Conservation (phyloP, 2,113 vertebrate species). For the Mustelus asterias region DNA sequence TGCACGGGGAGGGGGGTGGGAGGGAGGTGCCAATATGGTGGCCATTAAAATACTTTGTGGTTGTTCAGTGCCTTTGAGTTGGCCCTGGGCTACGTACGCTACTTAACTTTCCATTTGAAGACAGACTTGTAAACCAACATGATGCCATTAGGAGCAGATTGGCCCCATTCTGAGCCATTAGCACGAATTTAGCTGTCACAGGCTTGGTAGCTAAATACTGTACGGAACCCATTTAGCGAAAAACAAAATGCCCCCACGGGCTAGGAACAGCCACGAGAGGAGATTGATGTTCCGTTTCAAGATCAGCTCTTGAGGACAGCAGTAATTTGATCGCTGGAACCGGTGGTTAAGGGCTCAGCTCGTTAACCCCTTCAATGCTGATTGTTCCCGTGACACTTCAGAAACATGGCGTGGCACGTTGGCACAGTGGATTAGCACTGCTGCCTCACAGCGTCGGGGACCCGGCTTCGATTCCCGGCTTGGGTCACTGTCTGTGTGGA, state of each 20-base stretch:
- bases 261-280: not conserved
- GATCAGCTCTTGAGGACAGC: not conserved
- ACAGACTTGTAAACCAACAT: conserved; percentile 22
- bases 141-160: conserved; percentile 32
- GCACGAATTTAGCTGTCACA: conserved; percentile 26
- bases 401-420: no score
- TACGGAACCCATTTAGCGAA: not conserved
- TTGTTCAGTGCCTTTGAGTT: not conserved
- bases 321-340: not conserved
- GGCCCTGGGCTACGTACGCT: not conserved
- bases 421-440: no score
- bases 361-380: not conserved
- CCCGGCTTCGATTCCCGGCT: no score
- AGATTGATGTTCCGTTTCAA: conserved; percentile 11
- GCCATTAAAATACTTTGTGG: conserved; percentile 15
- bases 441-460: no score
- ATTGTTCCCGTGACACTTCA: not conserved
- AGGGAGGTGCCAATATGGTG: not conserved
- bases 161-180: conserved; percentile 16
- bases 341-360: not conserved
- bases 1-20: not conserved
- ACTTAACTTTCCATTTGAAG: conserved; percentile 30
- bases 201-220: conserved; percentile 11
- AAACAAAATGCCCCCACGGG: not conserved
- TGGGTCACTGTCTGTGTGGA: no score